Base-by-base conservation (phyloP, 2,113 vertebrate species). In the Sander lucioperca region DNA sequence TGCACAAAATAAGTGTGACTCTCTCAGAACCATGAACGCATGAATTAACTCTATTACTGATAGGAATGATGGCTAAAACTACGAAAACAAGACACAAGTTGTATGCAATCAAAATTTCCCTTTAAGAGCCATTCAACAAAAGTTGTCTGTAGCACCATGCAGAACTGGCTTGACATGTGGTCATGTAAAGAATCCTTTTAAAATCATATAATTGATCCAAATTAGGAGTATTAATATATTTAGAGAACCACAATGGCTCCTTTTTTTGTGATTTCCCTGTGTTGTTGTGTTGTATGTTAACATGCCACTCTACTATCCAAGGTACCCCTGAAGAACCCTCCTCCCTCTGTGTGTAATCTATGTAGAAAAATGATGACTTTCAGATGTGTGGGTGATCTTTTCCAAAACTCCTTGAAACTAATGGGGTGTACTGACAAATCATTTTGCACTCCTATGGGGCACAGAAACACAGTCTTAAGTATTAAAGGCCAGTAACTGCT, bases 151-250 rank as follows among this genome's bases (percentile, higher is more conserved):
- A 5, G 30, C 30, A 30, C 30, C 30, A 30, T 30, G 3, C 30
- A 30, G 30, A 30, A 30, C 30, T 30, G 30, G 30, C 5, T 30
- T 30, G 30, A 4, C 30, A 30, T 30, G 30, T 30, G 4, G 4
- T 36, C 10, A 53, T 61, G 45, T 61, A 23, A 18, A 96, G 95
- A 93, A 94, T 93, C 95, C 93, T 93, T 67, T 43, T 1, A 57
- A 19, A 78, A 5, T 33, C 65, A 27, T 21, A 13, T 70, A 64
- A 75, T 27, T 27, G 27, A 27, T 27, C 27, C 27, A 27, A 27
- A 27, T 64, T 12, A 56, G 36, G 4, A 63, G 12, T 50, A 65
- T 65, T 65, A 65, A 51, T 57, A 53, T 15, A 59, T 53, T 68
- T 47, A 50, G n/a, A 58, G 18, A 54, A 82, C 53, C 56, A 54